phyloP scores from a whole-genome alignment of 2,888 invertebrate genomes.

The Drosophila mercatorum region DNA sequence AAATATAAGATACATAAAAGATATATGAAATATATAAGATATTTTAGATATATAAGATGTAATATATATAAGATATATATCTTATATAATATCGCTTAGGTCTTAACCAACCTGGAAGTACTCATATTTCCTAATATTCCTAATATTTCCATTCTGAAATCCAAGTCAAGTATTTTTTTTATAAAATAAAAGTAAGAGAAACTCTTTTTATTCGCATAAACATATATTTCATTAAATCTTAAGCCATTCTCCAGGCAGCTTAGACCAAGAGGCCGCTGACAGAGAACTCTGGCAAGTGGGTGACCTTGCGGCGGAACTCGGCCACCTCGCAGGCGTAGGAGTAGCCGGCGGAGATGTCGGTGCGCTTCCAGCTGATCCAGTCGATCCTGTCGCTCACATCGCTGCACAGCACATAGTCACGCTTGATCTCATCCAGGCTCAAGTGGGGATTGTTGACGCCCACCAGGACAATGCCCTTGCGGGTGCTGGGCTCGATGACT shows the following conservation, averaged over 20 bases:
- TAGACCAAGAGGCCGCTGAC: conserved; percentile 68
- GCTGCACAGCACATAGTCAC: conserved; percentile 77
- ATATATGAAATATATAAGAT: too few species aligned
- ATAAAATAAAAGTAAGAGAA: neutral
- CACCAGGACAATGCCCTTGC: conserved; percentile 86
- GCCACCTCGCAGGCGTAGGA: conserved; percentile 81
- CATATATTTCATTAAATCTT: conserved; percentile 5
- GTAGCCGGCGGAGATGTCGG: conserved; percentile 76
- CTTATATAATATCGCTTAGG: too few species aligned
- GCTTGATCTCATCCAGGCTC: conserved; percentile 71
- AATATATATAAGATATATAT: too few species aligned
- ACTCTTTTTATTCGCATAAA: neutral
- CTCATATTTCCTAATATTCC: neutral
- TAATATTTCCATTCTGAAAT: neutral
- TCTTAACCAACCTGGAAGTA: neutral
- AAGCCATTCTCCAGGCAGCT: neutral
- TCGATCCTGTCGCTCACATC: conserved; percentile 86
- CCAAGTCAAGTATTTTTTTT: neutral
- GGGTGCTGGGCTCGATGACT: conserved; percentile 84
- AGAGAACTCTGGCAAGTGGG: conserved; percentile 68
- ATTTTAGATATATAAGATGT: too few species aligned
- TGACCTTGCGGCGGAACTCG: conserved; percentile 74
- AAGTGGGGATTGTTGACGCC: conserved; percentile 83
- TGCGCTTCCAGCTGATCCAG: conserved; percentile 84
- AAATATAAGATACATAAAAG: too few species aligned